phyloP scores from a whole-genome alignment of 1,140 invertebrate genomes.

The Octopus bimaculoides region DNA sequence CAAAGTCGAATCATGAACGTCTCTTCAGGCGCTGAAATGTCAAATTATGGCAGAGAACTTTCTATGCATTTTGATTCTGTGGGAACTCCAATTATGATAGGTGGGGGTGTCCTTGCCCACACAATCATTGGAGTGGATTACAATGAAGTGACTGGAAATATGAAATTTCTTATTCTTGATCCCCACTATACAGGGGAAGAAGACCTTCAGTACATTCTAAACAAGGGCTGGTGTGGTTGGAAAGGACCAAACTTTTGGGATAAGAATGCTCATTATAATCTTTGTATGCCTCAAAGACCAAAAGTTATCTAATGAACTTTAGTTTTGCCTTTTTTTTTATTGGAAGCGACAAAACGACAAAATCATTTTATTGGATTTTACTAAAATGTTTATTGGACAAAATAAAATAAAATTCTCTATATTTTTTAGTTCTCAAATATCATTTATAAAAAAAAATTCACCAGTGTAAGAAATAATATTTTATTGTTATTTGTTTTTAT shows the following conservation, averaged over 20 bases:
- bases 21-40: conserved; percentile 79
- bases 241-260: conserved; percentile 88
- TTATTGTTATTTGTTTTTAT: too few species aligned
- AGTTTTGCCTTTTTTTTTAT: too few species aligned
- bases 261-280: conserved; percentile 89
- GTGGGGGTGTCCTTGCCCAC: conserved; percentile 95
- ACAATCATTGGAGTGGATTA: conserved; percentile 95
- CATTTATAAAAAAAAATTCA: too few species aligned
- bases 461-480: too few species aligned
- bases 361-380: too few species aligned
- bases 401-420: too few species aligned
- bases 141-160: conserved; percentile 72
- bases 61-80: conserved; percentile 86
- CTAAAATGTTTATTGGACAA: too few species aligned
- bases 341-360: too few species aligned
- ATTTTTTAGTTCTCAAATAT: too few species aligned
- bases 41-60: conserved; percentile 76
- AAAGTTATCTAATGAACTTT: conserved; percentile 24
- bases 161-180: conserved; percentile 91
- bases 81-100: conserved; percentile 97
- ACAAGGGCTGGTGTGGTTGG: conserved; percentile 90
- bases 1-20: conserved; percentile 72
- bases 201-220: conserved; percentile 59
- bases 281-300: conserved; percentile 78
- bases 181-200: conserved; percentile 91